phyloP scores from a whole-genome alignment of 1,140 invertebrate genomes.

The Mya arenaria region DNA sequence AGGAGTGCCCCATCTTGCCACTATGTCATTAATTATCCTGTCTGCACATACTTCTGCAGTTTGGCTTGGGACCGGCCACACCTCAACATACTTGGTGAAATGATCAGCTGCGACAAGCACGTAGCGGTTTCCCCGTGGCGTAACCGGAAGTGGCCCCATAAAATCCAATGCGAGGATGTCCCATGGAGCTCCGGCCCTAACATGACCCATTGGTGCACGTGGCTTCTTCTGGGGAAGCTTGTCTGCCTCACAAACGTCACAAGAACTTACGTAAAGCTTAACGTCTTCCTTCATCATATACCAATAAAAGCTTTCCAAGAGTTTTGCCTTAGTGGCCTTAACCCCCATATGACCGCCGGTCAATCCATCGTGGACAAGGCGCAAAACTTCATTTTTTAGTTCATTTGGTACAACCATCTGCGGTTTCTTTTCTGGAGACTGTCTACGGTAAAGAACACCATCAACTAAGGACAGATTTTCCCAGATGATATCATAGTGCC shows the following conservation, averaged over 20 bases:
- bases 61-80: constrained; percentile 57
- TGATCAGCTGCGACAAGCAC: constrained; percentile 66
- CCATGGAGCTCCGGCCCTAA: not conserved
- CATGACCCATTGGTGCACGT: not conserved
- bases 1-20: constrained; percentile 60
- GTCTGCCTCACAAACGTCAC: not conserved
- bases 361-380: not conserved
- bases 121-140: constrained; percentile 50
- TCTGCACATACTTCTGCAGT: constrained; percentile 67
- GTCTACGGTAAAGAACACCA: not conserved
- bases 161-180: constrained; percentile 14
- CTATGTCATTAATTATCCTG: not conserved
- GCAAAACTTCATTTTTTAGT: not conserved
- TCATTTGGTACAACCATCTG: not conserved
- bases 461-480: not conserved
- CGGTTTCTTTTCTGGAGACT: not conserved
- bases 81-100: constrained; percentile 65
- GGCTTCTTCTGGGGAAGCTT: not conserved
- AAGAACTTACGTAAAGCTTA: not conserved
- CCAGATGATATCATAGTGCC: not conserved
- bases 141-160: not conserved
- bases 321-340: not conserved
- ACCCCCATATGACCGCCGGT: not conserved
- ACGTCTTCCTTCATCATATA: not conserved
- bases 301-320: not conserved